Evolutionary conservation across 2,888 invertebrate species (phyloP).

Genomic region (Amorpha juglandis): DNA sequence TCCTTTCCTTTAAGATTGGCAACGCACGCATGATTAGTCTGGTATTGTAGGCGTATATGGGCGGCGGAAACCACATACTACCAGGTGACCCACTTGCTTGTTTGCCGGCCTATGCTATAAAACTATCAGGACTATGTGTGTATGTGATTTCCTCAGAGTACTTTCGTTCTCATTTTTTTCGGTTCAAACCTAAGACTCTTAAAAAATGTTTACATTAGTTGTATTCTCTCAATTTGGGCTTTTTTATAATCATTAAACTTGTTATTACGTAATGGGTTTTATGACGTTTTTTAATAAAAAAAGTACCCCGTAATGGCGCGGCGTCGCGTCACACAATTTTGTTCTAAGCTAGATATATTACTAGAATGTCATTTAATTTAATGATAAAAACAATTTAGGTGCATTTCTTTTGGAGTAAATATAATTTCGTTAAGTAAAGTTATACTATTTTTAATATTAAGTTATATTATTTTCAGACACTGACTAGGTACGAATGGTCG

Average conservation of each 20-base stretch:
- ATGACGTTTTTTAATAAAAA: constrained; percentile 30
- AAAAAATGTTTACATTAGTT: constrained; percentile 6
- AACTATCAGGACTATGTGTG: no score
- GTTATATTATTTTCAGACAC: no score
- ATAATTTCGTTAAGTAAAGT: not conserved
- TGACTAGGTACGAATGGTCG: no score
- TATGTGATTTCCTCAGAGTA: no score
- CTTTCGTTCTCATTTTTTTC: no score
- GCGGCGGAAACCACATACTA: no score
- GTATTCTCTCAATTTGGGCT: not conserved
- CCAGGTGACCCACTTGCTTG: no score
- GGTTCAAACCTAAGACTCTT: no score
- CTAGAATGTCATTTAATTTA: not conserved
- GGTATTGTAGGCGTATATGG: no score
- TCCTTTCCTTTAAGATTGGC: no score
- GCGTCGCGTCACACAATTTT: constrained; percentile 27
- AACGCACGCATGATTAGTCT: no score
- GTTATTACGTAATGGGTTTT: constrained; percentile 9
- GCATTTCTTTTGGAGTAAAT: not conserved
- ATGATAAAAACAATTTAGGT: not conserved
- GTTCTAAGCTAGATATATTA: constrained; percentile 33
- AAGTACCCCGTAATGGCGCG: constrained; percentile 27
- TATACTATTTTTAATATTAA: not conserved
- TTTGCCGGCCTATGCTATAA: no score
- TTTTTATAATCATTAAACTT: not conserved